Percentiles rank a stretch among this genome's conserved stretches.
phyloP scores from a whole-genome alignment of 2,888 invertebrate species.

The Ormyrus labotus region DNA sequence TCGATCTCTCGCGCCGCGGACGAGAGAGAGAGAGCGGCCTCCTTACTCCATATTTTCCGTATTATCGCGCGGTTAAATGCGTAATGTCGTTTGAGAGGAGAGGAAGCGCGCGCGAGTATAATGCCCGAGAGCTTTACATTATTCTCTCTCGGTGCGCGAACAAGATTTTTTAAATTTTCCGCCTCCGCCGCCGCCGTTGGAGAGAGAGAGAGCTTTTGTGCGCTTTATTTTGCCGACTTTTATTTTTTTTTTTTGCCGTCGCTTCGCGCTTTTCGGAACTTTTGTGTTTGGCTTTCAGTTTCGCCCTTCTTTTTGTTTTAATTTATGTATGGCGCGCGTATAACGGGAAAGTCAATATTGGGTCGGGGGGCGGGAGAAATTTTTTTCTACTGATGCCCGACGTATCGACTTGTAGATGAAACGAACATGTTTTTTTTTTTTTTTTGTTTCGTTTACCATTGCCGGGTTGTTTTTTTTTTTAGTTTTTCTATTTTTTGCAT shows the following conservation, averaged over 20 bases:
- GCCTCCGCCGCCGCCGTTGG: background rate
- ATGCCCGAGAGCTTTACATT: background rate
- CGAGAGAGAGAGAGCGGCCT: too few relatives aligned
- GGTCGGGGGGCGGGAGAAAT: background rate
- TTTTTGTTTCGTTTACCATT: slow-evolving; percentile 47
- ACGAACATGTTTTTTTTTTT: slow-evolving; percentile 2
- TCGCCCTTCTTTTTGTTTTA: slow-evolving; percentile 41
- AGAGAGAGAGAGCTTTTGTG: slow-evolving; percentile 9
- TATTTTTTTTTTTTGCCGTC: background rate
- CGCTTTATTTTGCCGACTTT: slow-evolving; percentile 31
- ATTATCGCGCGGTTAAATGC: too few relatives aligned
- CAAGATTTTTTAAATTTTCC: slow-evolving; percentile 41
- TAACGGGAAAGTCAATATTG: slow-evolving; percentile 49
- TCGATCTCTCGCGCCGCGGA: too few relatives aligned
- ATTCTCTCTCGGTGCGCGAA: background rate
- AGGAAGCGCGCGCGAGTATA: background rate
- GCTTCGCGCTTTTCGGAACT: slow-evolving; percentile 20
- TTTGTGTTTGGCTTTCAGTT: slow-evolving; percentile 16
- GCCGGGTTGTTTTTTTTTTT: background rate
- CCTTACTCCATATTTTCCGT: too few relatives aligned
- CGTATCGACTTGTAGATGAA: slow-evolving; percentile 56
- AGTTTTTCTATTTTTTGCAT: slow-evolving; percentile 1
- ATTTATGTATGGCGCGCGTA: slow-evolving; percentile 46
- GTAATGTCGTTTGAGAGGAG: too few relatives aligned
- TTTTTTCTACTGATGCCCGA: slow-evolving; percentile 32